Percentiles rank a stretch among this genome's conserved stretches.
Conservation (phyloP, 2,888 invertebrate genomes). For the Polyploca ridens region DNA sequence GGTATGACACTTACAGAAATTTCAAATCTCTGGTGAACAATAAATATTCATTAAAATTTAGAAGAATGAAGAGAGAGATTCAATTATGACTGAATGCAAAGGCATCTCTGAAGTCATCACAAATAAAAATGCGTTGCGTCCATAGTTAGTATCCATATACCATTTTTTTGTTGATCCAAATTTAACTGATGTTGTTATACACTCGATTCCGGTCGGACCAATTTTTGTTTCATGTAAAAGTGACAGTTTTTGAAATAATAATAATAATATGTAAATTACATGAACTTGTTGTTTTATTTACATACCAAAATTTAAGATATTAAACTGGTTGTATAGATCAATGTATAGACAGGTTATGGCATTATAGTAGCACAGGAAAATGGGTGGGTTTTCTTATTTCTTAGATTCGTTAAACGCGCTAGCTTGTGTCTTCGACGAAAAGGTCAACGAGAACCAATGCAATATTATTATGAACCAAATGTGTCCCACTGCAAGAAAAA, state of each 20-base stretch:
- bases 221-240: conserved; percentile 73
- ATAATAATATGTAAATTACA: conserved; percentile 79
- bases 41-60: background rate
- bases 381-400: too few relatives aligned
- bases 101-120: conserved; percentile 2
- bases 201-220: conserved; percentile 75
- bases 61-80: background rate
- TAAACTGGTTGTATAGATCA: too few relatives aligned
- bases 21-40: background rate
- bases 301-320: background rate
- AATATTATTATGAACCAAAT: too few relatives aligned
- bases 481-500: too few relatives aligned
- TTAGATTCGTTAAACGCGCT: too few relatives aligned
- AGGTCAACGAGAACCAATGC: too few relatives aligned
- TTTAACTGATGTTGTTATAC: conserved; percentile 62
- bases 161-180: conserved; percentile 39
- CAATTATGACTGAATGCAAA: conserved; percentile 1
- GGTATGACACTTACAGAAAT: too few relatives aligned
- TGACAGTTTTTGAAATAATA: conserved; percentile 69
- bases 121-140: conserved; percentile 32
- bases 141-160: conserved; percentile 32
- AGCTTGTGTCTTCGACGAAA: too few relatives aligned
- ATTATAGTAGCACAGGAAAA: too few relatives aligned
- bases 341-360: too few relatives aligned
- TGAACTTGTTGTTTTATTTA: conserved; percentile 55